Conservation (phyloP, 2,888 invertebrate species). For the Schizotus pectinicornis region DNA sequence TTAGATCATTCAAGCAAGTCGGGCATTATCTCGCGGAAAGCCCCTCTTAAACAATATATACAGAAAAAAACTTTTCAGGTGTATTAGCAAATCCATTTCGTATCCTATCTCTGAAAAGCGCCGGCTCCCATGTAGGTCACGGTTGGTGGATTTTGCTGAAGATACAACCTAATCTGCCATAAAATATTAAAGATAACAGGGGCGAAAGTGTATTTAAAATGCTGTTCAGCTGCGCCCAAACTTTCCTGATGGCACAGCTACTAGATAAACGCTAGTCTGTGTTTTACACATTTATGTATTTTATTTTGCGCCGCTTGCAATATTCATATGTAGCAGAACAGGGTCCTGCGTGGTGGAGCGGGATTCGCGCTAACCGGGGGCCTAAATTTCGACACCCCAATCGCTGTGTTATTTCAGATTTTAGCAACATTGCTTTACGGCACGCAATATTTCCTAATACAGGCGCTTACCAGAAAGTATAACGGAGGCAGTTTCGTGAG, state of each 20-base stretch:
- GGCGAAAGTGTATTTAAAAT: slow-evolving; percentile 27
- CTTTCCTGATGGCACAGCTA: background rate
- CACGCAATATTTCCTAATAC: no score
- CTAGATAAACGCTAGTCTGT: slow-evolving; percentile 10
- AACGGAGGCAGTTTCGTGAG: no score
- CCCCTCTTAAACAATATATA: slow-evolving; percentile 6
- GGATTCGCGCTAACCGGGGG: no score
- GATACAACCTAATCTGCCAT: slow-evolving; percentile 38
- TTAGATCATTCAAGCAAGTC: no score
- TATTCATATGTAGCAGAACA: slow-evolving; percentile 10
- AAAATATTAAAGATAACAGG: slow-evolving; percentile 38
- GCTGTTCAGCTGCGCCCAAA: slow-evolving; percentile 13
- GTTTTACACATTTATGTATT: slow-evolving; percentile 6
- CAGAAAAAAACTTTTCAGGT: slow-evolving; percentile 16
- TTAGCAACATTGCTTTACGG: no score
- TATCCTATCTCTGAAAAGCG: slow-evolving; percentile 18
- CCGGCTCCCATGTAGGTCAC: slow-evolving; percentile 20
- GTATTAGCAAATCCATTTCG: slow-evolving; percentile 26
- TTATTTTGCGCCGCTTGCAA: background rate
- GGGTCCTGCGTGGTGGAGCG: background rate
- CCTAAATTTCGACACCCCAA: no score
- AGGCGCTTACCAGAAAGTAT: no score
- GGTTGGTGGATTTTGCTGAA: slow-evolving; percentile 19
- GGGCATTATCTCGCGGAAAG: slow-evolving; percentile 1
- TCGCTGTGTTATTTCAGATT: no score